Conservation (phyloP, 2,888 invertebrate genomes). For the Aphidius colemani region DNA sequence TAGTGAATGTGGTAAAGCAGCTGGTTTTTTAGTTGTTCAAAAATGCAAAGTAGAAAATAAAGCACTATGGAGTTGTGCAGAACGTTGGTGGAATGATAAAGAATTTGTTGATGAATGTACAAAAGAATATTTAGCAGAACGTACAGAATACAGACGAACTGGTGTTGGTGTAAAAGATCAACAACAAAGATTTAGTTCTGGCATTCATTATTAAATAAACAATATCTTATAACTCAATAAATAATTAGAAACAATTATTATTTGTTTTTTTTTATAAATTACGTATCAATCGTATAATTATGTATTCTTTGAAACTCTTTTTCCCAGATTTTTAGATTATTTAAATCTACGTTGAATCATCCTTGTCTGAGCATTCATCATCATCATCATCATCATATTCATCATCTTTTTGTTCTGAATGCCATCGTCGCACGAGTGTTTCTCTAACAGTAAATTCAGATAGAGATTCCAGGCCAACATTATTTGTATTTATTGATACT, state of each 20-base stretch:
- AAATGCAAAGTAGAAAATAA: conserved; percentile 76
- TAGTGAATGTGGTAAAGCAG: conserved; percentile 68
- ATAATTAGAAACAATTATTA: background rate
- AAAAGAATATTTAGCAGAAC: conserved; percentile 78
- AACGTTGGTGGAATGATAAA: conserved; percentile 77
- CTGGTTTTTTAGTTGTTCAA: conserved; percentile 72
- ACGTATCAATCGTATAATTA: background rate
- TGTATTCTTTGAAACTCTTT: background rate
- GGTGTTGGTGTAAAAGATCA: conserved; percentile 63
- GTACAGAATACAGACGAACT: conserved; percentile 81
- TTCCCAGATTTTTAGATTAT: conserved; percentile 8
- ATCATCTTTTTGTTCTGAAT: conserved; percentile 61
- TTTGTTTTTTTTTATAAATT: background rate
- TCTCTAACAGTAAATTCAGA: conserved; percentile 68
- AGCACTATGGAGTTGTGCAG: conserved; percentile 72
- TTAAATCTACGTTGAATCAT: conserved; percentile 41
- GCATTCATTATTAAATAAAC: background rate
- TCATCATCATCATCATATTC: conserved; percentile 58
- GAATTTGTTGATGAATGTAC: conserved; percentile 75
- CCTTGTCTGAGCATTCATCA: conserved; percentile 53
- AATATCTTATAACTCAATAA: background rate
- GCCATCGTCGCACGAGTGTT: conserved; percentile 69
- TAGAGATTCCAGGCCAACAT: conserved; percentile 63
- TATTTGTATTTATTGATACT: conserved; percentile 42
- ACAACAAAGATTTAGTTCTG: background rate